Conservation (phyloP, 2,797 vertebrate species). For the Falco peregrinus region DNA sequence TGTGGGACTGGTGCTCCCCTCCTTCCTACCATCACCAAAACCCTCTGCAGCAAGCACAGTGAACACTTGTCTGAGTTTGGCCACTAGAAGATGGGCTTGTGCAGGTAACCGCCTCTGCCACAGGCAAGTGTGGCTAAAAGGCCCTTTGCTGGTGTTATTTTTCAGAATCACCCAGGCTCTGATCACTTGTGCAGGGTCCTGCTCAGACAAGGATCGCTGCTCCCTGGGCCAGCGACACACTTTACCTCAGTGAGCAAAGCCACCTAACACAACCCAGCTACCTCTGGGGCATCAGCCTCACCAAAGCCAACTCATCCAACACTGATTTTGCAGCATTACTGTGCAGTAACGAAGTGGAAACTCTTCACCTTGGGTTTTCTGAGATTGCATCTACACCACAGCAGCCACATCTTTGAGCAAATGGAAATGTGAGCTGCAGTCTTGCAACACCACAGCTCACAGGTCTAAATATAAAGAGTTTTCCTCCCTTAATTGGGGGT, state of each 20-base stretch:
- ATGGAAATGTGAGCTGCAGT: slow-evolving; percentile 30
- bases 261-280: background rate
- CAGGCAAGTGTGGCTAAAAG: background rate
- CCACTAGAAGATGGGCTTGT: background rate
- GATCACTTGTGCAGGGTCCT: rapidly evolving
- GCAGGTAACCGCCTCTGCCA: background rate
- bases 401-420: background rate
- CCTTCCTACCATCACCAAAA: background rate
- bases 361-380: background rate
- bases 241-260: background rate
- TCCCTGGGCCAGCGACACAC: background rate
- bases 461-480: background rate
- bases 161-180: background rate
- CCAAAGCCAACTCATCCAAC: background rate
- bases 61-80: background rate
- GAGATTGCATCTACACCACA: slow-evolving; percentile 40
- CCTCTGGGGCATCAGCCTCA: background rate
- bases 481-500: background rate
- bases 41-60: background rate
- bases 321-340: background rate
- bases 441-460: background rate
- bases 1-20: background rate
- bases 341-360: background rate
- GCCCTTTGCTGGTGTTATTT: background rate
- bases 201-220: rapidly evolving